Conservation (phyloP, 2,797 vertebrate species). For the Natrix natrix region DNA sequence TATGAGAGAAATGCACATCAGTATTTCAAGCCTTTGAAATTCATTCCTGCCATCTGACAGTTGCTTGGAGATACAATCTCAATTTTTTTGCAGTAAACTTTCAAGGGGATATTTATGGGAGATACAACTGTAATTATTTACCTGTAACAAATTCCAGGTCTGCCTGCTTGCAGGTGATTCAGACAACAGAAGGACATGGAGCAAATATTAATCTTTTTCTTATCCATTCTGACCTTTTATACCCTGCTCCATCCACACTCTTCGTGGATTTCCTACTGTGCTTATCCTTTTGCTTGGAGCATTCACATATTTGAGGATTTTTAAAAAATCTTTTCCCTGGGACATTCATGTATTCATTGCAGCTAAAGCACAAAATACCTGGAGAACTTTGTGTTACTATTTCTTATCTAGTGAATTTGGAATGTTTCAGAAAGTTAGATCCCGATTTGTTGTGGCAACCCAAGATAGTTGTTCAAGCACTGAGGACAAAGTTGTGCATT, state of each 20-base stretch:
- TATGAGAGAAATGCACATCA: conserved; percentile 78
- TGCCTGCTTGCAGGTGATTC: conserved; percentile 79
- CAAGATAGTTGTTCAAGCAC: background rate
- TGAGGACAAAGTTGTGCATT: background rate
- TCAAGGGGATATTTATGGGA: conserved; percentile 81
- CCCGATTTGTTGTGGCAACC: background rate
- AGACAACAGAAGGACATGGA: conserved; percentile 71
- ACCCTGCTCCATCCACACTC: conserved; percentile 53
- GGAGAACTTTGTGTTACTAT: background rate
- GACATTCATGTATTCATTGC: conserved; percentile 12
- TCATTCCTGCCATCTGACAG: conserved; percentile 81
- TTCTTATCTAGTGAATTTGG: background rate
- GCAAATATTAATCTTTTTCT: conserved; percentile 77
- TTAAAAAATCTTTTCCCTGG: background rate
- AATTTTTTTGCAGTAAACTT: conserved; percentile 78
- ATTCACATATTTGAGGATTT: conserved; percentile 36
- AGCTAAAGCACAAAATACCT: background rate
- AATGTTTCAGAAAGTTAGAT: background rate
- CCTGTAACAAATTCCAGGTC: conserved; percentile 83
- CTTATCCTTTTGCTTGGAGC: conserved; percentile 47
- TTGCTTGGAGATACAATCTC: conserved; percentile 84
- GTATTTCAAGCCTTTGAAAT: conserved; percentile 81
- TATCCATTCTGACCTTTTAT: conserved; percentile 76
- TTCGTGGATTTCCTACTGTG: conserved; percentile 59
- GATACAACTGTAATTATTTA: conserved; percentile 84